Conservation (phyloP, 2,113 vertebrate genomes). For the Tachysurus vachellii region DNA sequence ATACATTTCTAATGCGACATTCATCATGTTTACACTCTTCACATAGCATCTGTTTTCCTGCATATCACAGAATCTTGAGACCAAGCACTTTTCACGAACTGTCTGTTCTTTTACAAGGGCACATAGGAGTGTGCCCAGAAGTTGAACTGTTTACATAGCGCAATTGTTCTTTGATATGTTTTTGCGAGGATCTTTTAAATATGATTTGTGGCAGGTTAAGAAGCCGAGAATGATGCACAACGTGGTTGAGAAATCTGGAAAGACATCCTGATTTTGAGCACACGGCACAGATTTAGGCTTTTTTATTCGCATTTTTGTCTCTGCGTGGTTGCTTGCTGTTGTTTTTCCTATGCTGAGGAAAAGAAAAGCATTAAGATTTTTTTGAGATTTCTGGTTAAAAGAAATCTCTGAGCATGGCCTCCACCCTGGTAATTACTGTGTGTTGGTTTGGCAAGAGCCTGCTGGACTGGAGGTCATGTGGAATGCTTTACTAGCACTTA, state of each 20-base stretch:
- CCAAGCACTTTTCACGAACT: constrained; percentile 21
- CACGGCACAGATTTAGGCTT: constrained; percentile 31
- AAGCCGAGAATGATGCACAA: background rate
- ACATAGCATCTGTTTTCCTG: constrained; percentile 21
- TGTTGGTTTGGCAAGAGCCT: constrained; percentile 41
- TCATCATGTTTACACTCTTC: constrained; percentile 32
- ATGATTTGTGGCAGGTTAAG: constrained; percentile 7
- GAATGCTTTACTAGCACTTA: constrained; percentile 41
- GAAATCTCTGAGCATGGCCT: constrained; percentile 15
- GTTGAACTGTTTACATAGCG: constrained; percentile 24
- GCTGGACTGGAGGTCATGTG: constrained; percentile 49
- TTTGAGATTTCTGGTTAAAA: constrained; percentile 35
- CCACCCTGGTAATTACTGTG: constrained; percentile 51
- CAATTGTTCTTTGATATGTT: constrained; percentile 36
- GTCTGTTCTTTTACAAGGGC: constrained; percentile 21
- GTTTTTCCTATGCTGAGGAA: constrained; percentile 44
- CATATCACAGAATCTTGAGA: background rate
- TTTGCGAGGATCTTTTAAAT: constrained; percentile 31
- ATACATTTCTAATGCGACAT: background rate
- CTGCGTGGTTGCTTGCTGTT: constrained; percentile 21
- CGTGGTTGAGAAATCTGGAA: constrained; percentile 29
- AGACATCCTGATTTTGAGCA: background rate
- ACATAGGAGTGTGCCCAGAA: background rate
- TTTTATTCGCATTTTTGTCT: constrained; percentile 11
- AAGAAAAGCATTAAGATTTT: constrained; percentile 34